Evolutionary conservation across 2,888 invertebrate genomes (phyloP), one percentile per base, ranked within the genome.

Genomic region (Heteromyza rotundicornis): DNA sequence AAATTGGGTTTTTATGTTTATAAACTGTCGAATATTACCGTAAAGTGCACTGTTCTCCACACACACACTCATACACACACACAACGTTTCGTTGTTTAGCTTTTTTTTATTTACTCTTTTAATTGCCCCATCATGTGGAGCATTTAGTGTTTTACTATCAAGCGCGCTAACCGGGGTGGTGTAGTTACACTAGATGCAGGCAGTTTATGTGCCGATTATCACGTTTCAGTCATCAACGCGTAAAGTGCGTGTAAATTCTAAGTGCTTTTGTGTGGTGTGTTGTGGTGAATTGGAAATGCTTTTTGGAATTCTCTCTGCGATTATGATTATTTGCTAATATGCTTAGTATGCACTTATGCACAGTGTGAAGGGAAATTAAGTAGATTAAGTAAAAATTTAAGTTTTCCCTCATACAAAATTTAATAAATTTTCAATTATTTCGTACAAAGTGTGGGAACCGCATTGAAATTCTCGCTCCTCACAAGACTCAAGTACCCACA

Each of bases 1-100:
- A 76, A 76, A 76, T 76, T 76, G 76, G 73, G 68, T 76, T 76
- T 76, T 76, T 73, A 76, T 76, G 75, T 76, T 75, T 71, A 72
- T 72, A 68, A 74, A 72, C 57, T 60, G 56, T n/a, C 54, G 19
- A 35, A 44, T 5, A 17, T 44, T 10, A 14, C 44, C 16, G 44
- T 14, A 17, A 17, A 44, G 44, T 23, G 23, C 22, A 50, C 3
- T 5, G 17, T 16, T 52, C 8, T 52, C 20, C 14, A 20, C n/a
- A 23, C 20, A 20, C 10, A 17, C 17, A 17, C 12, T 36, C 10
- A 22, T 44, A n/a, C 56, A 44, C n/a, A 44, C 7, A 14, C 16
- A 16, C 2, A 22, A 22, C 23, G 32, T 56, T 12, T 8, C 14
- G 17, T 44, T 56, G 56, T 17, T 14, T n/a, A 12, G 54, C 19